Conservation (phyloP, 2,113 vertebrate genomes). For the Edolisoma coerulescens region DNA sequence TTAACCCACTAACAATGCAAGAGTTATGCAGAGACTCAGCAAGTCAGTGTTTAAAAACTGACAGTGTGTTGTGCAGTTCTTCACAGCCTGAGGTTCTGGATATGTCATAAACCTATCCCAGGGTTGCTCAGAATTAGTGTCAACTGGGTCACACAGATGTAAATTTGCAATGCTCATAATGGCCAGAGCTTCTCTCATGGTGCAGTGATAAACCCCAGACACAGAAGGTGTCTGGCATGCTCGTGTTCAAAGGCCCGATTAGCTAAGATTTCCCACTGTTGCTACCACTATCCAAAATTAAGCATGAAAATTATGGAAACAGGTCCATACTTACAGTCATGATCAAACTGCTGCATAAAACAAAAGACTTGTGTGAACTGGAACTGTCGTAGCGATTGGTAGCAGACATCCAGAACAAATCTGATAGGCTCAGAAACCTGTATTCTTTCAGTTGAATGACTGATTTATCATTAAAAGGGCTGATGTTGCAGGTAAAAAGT, state of each 20-base stretch:
- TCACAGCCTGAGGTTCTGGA: neutral
- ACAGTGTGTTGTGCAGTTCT: neutral
- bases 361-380: neutral
- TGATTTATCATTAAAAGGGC: neutral
- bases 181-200: neutral
- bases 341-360: neutral
- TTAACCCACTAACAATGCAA: neutral
- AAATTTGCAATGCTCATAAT: neutral
- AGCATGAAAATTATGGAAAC: neutral
- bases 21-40: neutral
- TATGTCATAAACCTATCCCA: neutral
- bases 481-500: neutral
- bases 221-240: neutral
- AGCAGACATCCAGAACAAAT: neutral
- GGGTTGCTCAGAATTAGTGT: neutral
- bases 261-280: neutral
- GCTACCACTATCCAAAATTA: neutral
- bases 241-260: neutral
- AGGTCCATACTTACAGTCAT: neutral
- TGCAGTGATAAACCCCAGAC: neutral
- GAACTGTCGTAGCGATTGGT: neutral
- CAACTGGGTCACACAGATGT: neutral
- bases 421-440: neutral
- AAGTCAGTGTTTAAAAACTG: neutral
- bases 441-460: neutral